phyloP scores from a whole-genome alignment of 2,113 vertebrate genomes.

The Dromiciops gliroides region DNA sequence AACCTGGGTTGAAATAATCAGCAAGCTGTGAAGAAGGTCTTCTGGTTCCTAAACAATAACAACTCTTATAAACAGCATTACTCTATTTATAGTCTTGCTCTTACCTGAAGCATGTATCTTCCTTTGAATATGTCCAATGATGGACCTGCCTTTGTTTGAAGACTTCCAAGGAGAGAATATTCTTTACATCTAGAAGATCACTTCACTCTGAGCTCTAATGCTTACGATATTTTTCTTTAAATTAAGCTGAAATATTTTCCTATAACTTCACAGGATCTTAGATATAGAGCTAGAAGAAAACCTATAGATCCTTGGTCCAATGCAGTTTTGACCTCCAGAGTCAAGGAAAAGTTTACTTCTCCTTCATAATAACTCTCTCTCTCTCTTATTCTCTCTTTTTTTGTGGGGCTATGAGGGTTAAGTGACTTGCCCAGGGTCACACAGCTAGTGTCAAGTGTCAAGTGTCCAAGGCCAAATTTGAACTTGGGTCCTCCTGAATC shows the following conservation, averaged over 20 bases:
- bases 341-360: not conserved
- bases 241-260: not conserved
- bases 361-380: too few species aligned
- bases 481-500: too few species aligned
- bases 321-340: not conserved
- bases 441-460: too few species aligned
- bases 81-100: not conserved
- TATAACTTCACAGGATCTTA: not conserved
- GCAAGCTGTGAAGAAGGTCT: not conserved
- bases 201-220: not conserved
- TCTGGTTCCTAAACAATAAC: not conserved
- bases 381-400: too few species aligned
- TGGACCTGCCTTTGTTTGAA: not conserved
- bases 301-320: not conserved
- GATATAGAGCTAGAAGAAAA: not conserved
- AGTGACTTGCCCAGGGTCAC: too few species aligned
- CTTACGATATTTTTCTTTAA: not conserved
- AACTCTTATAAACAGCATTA: not conserved
- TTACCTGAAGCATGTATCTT: not conserved
- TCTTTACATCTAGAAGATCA: not conserved
- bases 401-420: too few species aligned
- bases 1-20: not conserved
- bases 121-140: not conserved
- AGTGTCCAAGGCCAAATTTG: too few species aligned
- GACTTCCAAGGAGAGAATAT: not conserved